Conservation (phyloP, 2,113 vertebrate species). For the Pterocles orientalis region DNA sequence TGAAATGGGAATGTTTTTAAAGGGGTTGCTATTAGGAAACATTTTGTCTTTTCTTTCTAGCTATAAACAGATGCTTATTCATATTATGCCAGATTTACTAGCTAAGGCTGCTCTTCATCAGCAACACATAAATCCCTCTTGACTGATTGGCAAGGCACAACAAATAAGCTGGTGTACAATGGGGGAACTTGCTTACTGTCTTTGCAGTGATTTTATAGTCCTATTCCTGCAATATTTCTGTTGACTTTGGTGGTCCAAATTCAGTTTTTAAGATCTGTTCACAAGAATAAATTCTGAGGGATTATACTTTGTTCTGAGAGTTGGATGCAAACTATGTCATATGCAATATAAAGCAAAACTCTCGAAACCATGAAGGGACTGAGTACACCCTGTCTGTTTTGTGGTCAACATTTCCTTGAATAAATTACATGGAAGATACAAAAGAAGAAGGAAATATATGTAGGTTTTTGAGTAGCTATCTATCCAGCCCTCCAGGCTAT, state of each 20-base stretch:
- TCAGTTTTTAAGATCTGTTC: background rate
- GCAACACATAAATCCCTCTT: constrained; percentile 21
- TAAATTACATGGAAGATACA: background rate
- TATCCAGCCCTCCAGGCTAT: background rate
- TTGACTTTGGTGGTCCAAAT: background rate
- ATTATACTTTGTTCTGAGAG: background rate
- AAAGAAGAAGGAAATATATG: background rate
- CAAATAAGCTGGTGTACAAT: background rate
- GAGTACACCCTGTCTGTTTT: constrained; percentile 13
- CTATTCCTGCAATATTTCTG: background rate
- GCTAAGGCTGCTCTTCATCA: constrained; percentile 47
- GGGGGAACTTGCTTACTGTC: background rate
- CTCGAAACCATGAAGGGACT: background rate
- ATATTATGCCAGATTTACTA: constrained; percentile 35
- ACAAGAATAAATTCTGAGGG: background rate
- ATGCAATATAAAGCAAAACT: background rate
- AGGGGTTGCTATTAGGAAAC: constrained; percentile 9
- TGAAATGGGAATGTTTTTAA: background rate
- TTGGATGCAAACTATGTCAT: background rate
- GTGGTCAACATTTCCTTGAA: constrained; percentile 10
- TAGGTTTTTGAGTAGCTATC: background rate
- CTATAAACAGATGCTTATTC: constrained; percentile 47
- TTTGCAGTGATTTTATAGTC: background rate
- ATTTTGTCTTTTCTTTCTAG: constrained; percentile 16
- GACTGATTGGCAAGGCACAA: background rate